These are phyloP conservation scores for Probaryconus sp. DNA, from an alignment of 1,140 invertebrate species.

Conservation along the genomic window DNA sequence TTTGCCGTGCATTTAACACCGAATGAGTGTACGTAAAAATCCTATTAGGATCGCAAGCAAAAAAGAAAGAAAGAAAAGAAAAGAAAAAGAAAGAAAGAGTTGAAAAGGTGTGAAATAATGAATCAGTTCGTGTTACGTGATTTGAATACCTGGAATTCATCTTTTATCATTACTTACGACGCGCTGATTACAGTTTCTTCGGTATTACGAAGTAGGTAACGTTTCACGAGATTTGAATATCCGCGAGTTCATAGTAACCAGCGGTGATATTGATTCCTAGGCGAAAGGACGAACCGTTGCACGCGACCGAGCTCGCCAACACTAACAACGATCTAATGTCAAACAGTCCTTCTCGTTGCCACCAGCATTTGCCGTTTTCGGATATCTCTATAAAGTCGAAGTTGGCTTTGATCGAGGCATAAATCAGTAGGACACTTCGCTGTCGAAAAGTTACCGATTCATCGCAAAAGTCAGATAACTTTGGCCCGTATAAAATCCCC, in stretches of 20 bases:
- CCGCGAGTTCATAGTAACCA: slow-evolving; percentile 68
- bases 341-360: slow-evolving; percentile 71
- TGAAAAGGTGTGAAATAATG: slow-evolving; percentile 42
- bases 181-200: slow-evolving; percentile 61
- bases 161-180: slow-evolving; percentile 50
- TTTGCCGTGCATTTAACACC: too few species aligned
- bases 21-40: too few species aligned
- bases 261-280: slow-evolving; percentile 73
- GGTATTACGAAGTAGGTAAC: slow-evolving; percentile 60
- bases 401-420: slow-evolving; percentile 44
- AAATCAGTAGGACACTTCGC: slow-evolving; percentile 46
- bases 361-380: slow-evolving; percentile 66
- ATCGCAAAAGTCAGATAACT: slow-evolving; percentile 48
- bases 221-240: slow-evolving; percentile 67
- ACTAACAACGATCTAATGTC: slow-evolving; percentile 65
- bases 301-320: slow-evolving; percentile 72
- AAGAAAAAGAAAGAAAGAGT: slow-evolving; percentile 13
- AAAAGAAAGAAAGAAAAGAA: too few species aligned
- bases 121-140: slow-evolving; percentile 53
- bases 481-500: slow-evolving; percentile 13
- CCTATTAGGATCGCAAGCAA: too few species aligned
- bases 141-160: slow-evolving; percentile 49
- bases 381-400: slow-evolving; percentile 56
- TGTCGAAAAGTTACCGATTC: slow-evolving; percentile 53
- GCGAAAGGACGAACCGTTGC: slow-evolving; percentile 64